phyloP scores from a whole-genome alignment of 2,797 vertebrate genomes.

The Tadarida brasiliensis region DNA sequence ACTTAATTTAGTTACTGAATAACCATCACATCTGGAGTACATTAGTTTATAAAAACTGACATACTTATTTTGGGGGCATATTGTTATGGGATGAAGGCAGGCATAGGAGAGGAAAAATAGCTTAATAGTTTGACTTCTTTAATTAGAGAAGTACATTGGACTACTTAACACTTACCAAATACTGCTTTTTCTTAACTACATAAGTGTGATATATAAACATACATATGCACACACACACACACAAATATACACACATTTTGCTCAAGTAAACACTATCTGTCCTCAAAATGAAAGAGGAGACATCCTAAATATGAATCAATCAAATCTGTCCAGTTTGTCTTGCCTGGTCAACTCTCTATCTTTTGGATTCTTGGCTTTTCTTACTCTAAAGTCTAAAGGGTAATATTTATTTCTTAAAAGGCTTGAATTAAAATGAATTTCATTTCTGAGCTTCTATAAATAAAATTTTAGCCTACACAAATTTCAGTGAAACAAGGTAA shows the following conservation, averaged over 20 bases:
- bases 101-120: background rate
- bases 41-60: background rate
- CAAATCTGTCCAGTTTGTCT: background rate
- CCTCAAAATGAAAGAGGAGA: conserved; percentile 44
- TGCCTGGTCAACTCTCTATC: background rate
- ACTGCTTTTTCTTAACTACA: background rate
- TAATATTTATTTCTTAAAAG: conserved; percentile 26
- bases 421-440: conserved; percentile 21
- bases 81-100: background rate
- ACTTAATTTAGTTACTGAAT: conserved; percentile 57
- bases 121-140: background rate
- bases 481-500: conserved; percentile 13
- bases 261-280: background rate
- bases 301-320: conserved; percentile 2
- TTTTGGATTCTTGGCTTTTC: background rate
- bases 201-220: background rate
- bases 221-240: background rate
- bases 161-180: conserved; percentile 22
- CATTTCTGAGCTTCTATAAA: background rate
- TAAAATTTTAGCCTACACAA: background rate
- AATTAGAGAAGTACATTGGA: background rate
- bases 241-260: background rate
- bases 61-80: background rate
- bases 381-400: background rate
- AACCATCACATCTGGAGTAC: background rate